phyloP scores from a whole-genome alignment of 2,113 vertebrate species.

The Hirundichthys speculiger region DNA sequence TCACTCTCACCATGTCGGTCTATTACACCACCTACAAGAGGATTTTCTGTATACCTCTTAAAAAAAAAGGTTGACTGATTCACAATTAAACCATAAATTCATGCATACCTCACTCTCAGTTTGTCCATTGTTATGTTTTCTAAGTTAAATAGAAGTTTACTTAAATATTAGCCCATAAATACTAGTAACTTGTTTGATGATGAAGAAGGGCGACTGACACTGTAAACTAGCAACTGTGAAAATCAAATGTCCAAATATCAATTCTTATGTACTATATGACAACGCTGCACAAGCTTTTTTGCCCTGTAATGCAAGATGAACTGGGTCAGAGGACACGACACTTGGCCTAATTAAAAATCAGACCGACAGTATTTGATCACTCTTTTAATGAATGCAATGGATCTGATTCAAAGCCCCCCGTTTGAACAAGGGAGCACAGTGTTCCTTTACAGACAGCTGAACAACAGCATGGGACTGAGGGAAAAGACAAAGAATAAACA shows the following conservation, averaged over 20 bases:
- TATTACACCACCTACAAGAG: not conserved
- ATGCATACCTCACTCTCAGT: too few species aligned
- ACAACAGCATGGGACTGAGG: slow-evolving; percentile 36
- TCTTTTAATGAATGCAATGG: slow-evolving; percentile 44
- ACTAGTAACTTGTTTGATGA: too few species aligned
- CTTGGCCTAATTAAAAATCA: slow-evolving; percentile 28
- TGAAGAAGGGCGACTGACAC: too few species aligned
- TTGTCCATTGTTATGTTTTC: too few species aligned
- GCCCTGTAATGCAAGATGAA: not conserved
- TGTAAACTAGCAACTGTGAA: too few species aligned
- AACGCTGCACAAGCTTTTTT: not conserved
- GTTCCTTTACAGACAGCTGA: slow-evolving; percentile 28
- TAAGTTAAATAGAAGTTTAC: too few species aligned
- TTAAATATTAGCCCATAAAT: too few species aligned
- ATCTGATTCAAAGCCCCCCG: slow-evolving; percentile 30
- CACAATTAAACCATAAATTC: too few species aligned
- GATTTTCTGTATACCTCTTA: too few species aligned
- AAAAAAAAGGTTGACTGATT: not conserved
- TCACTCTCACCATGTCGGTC: not conserved
- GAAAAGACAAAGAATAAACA: slow-evolving; percentile 30
- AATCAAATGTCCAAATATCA: too few species aligned
- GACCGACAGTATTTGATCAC: slow-evolving; percentile 45
- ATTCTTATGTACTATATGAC: too few species aligned
- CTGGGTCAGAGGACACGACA: not conserved
- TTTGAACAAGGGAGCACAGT: slow-evolving; percentile 29